Conservation (phyloP, 2,113 vertebrate genomes). For the Eolophus roseicapilla region DNA sequence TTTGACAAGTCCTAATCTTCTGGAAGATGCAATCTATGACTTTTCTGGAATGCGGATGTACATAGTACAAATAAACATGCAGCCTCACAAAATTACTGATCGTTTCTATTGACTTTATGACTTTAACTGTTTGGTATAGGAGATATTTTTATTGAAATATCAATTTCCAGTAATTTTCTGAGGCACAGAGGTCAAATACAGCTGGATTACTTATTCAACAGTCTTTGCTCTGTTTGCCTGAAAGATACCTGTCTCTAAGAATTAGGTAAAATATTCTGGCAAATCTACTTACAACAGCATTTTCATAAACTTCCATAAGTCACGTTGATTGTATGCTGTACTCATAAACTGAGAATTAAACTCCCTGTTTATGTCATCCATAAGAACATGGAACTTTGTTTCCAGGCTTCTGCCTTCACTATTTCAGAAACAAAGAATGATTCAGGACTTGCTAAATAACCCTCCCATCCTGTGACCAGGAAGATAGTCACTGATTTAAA, state of each 20-base stretch:
- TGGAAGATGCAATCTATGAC: background rate
- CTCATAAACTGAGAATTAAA: background rate
- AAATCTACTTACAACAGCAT: background rate
- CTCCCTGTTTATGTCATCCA: background rate
- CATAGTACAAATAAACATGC: background rate
- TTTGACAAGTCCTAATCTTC: background rate
- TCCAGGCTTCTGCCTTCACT: background rate
- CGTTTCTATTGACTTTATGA: background rate
- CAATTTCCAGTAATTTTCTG: background rate
- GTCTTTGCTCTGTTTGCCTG: background rate
- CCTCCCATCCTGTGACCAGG: background rate
- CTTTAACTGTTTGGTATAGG: background rate
- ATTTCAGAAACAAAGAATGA: background rate
- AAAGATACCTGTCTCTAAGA: background rate
- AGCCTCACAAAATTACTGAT: background rate
- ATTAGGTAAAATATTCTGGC: background rate
- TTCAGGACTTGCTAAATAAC: background rate
- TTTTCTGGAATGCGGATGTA: background rate
- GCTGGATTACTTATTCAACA: background rate
- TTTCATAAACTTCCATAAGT: background rate
- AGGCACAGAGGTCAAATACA: background rate
- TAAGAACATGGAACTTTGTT: background rate
- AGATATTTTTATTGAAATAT: background rate
- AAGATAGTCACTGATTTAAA: background rate
- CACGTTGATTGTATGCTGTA: background rate